Evolutionary conservation across 2,797 vertebrate species (phyloP), one percentile per base, ranked within the genome.

Genomic region (Gallirallus australis): DNA sequence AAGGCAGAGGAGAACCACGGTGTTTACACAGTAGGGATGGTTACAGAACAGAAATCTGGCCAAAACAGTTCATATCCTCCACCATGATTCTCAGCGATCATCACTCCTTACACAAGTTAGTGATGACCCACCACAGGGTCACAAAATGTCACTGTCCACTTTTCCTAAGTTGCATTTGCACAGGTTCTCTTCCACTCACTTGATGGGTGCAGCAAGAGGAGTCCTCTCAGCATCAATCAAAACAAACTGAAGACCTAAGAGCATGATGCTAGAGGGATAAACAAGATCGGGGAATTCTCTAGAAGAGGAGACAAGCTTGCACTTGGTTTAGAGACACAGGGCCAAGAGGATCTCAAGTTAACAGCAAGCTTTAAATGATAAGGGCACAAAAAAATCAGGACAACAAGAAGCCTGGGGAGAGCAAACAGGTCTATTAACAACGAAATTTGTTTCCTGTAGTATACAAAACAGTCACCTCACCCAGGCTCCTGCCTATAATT

Each of bases 391-490:
- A 39, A 17, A 1, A 8, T 17, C 35, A 47, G 48, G 35, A 42
- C 6, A 47, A 28, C n/a, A 75, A 71, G 6, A 48, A 70, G 31
- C 4, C 10, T 12, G 33, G n/a, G 52, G 65, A 65, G 4, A n/a
- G 42, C 35, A 90, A 53, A 42, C 15, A 50, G 25, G 21, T 6
- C 45, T 47, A 60, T 27, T 10, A 52, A 2, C 42, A 71, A 12
- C 11, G 13, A 45, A 30, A 3, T 35, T 37, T 72, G 40, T 11
- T 95, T 96, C 92, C 96, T 96, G 81, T 77, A 90, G 81, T 77
- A 90, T 53, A 4, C 28, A 64, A 57, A 21, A 30, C 31, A 52
- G 45, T 37, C 68, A 72, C 21, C 21, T 76, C 54, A 82, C 27
- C 8, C 1, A 3, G 45, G 42, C 53, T 68, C 53, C n/a, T 27